These are phyloP conservation scores for Hemibagrus guttatus DNA, from an alignment of 2,797 vertebrate species.

Conservation along the genomic window DNA sequence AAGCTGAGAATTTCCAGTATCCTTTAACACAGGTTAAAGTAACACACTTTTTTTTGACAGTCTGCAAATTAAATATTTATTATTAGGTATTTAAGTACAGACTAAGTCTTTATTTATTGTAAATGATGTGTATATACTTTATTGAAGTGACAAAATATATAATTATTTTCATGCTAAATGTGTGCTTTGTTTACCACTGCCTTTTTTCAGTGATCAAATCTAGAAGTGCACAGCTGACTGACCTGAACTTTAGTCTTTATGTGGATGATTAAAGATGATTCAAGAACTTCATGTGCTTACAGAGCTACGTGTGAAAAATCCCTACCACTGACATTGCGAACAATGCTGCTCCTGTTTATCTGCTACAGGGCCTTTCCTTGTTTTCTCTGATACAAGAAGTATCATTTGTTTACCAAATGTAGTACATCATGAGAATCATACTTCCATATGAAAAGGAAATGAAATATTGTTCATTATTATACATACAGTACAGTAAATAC, in stretches of 20 bases:
- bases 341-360: not conserved
- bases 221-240: not conserved
- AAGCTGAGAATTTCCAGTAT: not conserved
- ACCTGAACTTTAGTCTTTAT: not conserved
- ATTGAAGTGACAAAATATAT: not conserved
- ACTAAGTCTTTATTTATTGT: not conserved
- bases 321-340: not conserved
- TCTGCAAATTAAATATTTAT: not conserved
- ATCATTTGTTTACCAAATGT: not conserved
- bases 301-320: not conserved
- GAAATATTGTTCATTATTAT: not conserved
- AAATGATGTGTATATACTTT: not conserved
- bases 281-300: not conserved
- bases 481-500: too few relatives aligned
- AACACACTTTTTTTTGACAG: not conserved
- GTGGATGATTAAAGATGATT: not conserved
- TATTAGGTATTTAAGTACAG: not conserved
- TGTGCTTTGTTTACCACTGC: not conserved
- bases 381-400: not conserved
- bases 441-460: not conserved
- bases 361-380: not conserved
- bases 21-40: not conserved
- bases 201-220: not conserved
- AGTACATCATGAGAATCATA: not conserved
- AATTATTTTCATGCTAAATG: not conserved